Base-by-base conservation (phyloP, 2,113 vertebrate genomes). In the Sula dactylatra region DNA sequence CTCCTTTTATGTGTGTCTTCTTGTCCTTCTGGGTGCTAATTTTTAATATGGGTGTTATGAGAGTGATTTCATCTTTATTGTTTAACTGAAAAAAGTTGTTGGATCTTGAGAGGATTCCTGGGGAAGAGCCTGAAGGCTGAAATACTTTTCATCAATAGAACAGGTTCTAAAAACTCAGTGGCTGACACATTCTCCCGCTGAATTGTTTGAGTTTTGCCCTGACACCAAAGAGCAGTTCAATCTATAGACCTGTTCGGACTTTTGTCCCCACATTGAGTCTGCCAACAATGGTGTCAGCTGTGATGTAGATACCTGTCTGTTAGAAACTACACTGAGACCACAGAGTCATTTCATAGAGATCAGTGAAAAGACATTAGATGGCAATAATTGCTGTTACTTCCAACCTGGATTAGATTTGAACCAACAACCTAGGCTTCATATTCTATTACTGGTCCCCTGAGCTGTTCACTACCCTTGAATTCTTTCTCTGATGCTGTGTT, bases 381-480 rank as follows among this genome's bases (percentile, higher is more conserved):
- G 66, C 70, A 95, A 95, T 95, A 95, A 97, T 96, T 91, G 93
- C 54, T 92, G 80, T 93, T 91, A 89, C 81, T 94, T 94, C 86
- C 83, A 95, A 85, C 86, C 49, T 94, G 81, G 66, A 95, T 96
- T 97, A 96, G 78, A 95, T 96, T 96, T 95, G 89, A 94, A 95
- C 86, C 73, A 94, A 82, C 93, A 85, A 86, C 89, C 86, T 77
- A 80, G 78, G 82, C 77, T 85, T 96, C 94, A 73, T 94, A 97
- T 96, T 86, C 62, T 93, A 93, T 95, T 96, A 97, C 81, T 62
- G 66, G 44, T 94, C 94, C 91, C 93, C 64, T 34, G 91, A 94
- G 95, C 58, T 82, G 66, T 72, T 94, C 47, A 38, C 49, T 87
- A 49, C 44, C 44, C 27, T 85, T 66, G 58, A 90, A 93, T 82